phyloP scores from a whole-genome alignment of 2,888 invertebrate genomes.

The Polyommatus icarus region DNA sequence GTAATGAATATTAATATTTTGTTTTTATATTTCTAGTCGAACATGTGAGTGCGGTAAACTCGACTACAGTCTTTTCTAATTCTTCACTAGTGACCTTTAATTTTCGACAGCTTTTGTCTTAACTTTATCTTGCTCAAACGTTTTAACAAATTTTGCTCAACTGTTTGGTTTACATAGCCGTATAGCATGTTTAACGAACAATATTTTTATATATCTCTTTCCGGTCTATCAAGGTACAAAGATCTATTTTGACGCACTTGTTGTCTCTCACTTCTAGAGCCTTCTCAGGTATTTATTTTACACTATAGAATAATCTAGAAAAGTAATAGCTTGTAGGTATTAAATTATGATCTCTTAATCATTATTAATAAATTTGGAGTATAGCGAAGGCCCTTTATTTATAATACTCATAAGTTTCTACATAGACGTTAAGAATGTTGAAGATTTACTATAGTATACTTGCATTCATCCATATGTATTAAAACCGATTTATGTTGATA shows the following conservation, averaged over 20 bases:
- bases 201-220: slow-evolving; percentile 34
- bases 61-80: slow-evolving; percentile 62
- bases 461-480: slow-evolving; percentile 18
- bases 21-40: slow-evolving; percentile 78
- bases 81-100: slow-evolving; percentile 48
- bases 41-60: slow-evolving; percentile 64
- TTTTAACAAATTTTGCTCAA: slow-evolving; percentile 79
- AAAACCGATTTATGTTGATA: neutral
- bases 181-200: slow-evolving; percentile 33
- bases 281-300: slow-evolving; percentile 56
- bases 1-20: slow-evolving; percentile 53
- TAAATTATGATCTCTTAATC: slow-evolving; percentile 81
- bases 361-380: slow-evolving; percentile 78
- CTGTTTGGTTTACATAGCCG: slow-evolving; percentile 33
- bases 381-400: slow-evolving; percentile 71
- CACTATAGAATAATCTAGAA: slow-evolving; percentile 76
- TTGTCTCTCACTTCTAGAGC: slow-evolving; percentile 49
- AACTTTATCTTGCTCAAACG: slow-evolving; percentile 73
- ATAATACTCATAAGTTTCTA: slow-evolving; percentile 80
- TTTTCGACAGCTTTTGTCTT: slow-evolving; percentile 69
- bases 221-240: slow-evolving; percentile 23
- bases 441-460: slow-evolving; percentile 21
- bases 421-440: slow-evolving; percentile 57
- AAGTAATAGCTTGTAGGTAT: slow-evolving; percentile 70
- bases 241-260: slow-evolving; percentile 48